Evolutionary conservation across 23 tunicate genomes (phyloP), one percentile per base, ranked within the genome.

Genomic region (Botrylloides violaceus): DNA sequence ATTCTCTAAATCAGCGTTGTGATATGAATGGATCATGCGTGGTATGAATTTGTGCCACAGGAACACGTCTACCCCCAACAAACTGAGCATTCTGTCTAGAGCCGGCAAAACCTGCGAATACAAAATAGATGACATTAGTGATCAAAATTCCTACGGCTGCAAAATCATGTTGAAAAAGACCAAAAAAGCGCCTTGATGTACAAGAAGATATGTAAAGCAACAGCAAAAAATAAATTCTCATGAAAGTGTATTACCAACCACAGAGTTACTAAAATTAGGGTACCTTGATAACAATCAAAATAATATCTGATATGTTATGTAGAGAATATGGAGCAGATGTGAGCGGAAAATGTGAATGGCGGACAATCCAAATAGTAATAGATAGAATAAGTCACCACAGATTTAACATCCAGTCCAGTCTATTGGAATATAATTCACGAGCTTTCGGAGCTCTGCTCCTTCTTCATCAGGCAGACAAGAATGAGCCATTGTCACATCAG

Each of bases 11-110:
- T 33, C 12, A 4, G 22, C 12, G 9, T 65, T 31, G 31, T 38
- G 56, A 7, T 25, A 25, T 19, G 36, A 3, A 38, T 66, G 22
- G 21, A 66, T 5, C n/a, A 53, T 33, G 9, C 97, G 39, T 34
- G 97, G 97, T 21, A 83, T 29, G 2, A 82, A 58, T 20, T 75
- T 61, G 70, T 73, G 72, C 97, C 97, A 90, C 36, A 61, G 70
- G 7, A 34, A 73, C 28, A 90, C 97, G 66, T 90, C 97, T 6
- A 82, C 79, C 2, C 96, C 96, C 3, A 90, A 34, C 58, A 90
- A 48, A 32, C 91, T 75, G 76, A 90, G 48, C 66, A 90, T 38
- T 1, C 97, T 58, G 59, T 90, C 86, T 5, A 90, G 55, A 1
- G 97, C 89, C 18, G 97, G 97, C 3, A 90, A 68, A 48, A 90